phyloP scores from a whole-genome alignment of 2,113 vertebrate species.

The Megalops atlanticus region DNA sequence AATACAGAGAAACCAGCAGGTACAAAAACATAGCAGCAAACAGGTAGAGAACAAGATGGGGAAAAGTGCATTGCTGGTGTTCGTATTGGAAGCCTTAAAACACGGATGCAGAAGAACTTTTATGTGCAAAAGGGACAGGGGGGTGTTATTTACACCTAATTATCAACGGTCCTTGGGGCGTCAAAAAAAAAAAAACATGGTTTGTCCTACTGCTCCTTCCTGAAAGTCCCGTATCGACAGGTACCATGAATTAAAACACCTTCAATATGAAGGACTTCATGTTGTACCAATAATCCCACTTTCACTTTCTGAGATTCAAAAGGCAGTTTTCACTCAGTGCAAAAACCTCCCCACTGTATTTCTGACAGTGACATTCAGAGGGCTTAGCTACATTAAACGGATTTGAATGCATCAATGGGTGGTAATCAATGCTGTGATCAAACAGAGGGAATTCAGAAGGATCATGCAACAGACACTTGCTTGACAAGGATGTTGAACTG shows the following conservation, averaged over 20 bases:
- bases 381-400: not conserved
- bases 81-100: conserved; percentile 17
- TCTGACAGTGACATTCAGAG: conserved; percentile 23
- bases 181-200: not conserved
- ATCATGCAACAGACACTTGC: not conserved
- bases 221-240: conserved; percentile 35
- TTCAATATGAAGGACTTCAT: conserved; percentile 56
- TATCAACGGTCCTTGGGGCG: not conserved
- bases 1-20: conserved; percentile 37
- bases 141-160: conserved; percentile 12
- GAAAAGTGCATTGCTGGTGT: conserved; percentile 10
- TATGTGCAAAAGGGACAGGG: conserved; percentile 29
- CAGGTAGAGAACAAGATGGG: not conserved
- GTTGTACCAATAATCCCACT: conserved; percentile 39
- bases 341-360: conserved; percentile 23
- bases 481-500: not conserved
- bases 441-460: conserved; percentile 9
- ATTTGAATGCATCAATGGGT: conserved; percentile 1
- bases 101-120: conserved; percentile 27
- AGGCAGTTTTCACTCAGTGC: conserved; percentile 39
- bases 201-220: conserved; percentile 21
- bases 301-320: conserved; percentile 33
- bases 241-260: conserved; percentile 38
- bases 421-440: not conserved
- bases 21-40: conserved; percentile 22